Evolutionary conservation across 1,140 invertebrate species (phyloP).

Genomic region (Phymorhynchus buccinoides): DNA sequence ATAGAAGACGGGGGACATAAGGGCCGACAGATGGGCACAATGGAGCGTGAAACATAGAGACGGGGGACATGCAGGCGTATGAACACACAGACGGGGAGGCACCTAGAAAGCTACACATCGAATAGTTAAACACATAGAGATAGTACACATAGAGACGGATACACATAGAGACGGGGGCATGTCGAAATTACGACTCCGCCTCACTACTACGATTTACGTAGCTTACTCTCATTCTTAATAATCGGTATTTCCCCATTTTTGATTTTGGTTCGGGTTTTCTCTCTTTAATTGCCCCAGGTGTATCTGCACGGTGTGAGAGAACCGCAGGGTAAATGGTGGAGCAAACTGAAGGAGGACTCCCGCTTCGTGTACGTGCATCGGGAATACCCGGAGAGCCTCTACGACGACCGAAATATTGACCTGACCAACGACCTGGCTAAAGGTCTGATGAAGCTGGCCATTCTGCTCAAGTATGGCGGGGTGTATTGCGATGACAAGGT

Average conservation of each 20-base stretch:
- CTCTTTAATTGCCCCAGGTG: constrained; percentile 31
- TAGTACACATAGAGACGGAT: too few relatives aligned
- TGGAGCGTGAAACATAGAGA: too few relatives aligned
- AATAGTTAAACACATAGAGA: too few relatives aligned
- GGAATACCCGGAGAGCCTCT: constrained; percentile 49
- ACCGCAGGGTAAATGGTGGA: constrained; percentile 50
- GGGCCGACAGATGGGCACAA: too few relatives aligned
- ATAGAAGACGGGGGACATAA: too few relatives aligned
- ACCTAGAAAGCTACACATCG: too few relatives aligned
- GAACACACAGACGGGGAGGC: too few relatives aligned
- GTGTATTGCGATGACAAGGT: constrained; percentile 47
- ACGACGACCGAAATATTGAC: constrained; percentile 38
- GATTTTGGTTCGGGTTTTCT: too few relatives aligned
- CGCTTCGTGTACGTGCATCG: constrained; percentile 49
- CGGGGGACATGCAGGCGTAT: too few relatives aligned
- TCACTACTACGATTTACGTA: neutral
- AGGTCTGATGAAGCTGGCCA: constrained; percentile 46
- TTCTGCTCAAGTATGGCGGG: constrained; percentile 54
- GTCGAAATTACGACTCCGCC: too few relatives aligned
- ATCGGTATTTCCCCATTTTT: too few relatives aligned
- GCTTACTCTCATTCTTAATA: neutral
- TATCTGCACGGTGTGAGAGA: constrained; percentile 49
- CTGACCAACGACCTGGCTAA: constrained; percentile 43
- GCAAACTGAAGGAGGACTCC: constrained; percentile 34
- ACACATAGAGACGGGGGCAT: too few relatives aligned